A percentile compares a stretch with the other conserved stretches of the same genome.
Conservation (phyloP, 2,797 vertebrate genomes). For the Philypnodon macrostomus region DNA sequence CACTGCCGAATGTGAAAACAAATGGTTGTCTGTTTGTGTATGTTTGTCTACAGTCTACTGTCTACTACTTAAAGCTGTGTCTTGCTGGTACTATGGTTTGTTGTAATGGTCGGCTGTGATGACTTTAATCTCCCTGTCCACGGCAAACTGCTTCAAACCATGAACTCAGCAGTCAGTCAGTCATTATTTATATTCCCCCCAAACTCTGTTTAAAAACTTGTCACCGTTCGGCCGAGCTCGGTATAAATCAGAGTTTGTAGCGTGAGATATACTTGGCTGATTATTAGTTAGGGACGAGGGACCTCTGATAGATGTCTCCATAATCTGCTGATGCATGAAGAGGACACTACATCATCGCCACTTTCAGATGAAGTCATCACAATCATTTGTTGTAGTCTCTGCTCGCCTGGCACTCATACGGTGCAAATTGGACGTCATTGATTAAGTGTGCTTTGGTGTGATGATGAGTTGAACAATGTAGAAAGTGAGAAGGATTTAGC, state of each 20-base stretch:
- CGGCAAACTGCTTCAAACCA: conserved; percentile 40
- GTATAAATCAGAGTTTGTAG: conserved; percentile 66
- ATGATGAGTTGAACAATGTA: not conserved
- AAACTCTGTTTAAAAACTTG: conserved; percentile 67
- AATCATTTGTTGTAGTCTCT: conserved; percentile 44
- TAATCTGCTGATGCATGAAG: conserved; percentile 73
- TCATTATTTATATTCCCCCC: conserved; percentile 63
- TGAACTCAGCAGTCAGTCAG: conserved; percentile 31
- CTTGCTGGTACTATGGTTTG: not conserved
- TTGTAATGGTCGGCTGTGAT: conserved; percentile 36
- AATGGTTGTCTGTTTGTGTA: not conserved
- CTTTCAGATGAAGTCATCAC: conserved; percentile 49
- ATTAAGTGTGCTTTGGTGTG: conserved; percentile 13
- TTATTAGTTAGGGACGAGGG: conserved; percentile 58
- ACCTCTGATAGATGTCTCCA: conserved; percentile 66
- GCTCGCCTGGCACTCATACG: conserved; percentile 18
- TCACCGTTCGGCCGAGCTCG: conserved; percentile 49
- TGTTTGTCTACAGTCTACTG: too few species aligned
- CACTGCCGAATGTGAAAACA: too few species aligned
- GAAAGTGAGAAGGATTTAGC: not conserved
- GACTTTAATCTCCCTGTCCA: conserved; percentile 15
- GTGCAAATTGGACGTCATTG: conserved; percentile 21
- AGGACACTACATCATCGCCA: conserved; percentile 65
- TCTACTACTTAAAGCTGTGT: too few species aligned
- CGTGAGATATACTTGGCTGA: conserved; percentile 68